Percentiles rank a stretch among this genome's conserved stretches.
Evolutionary conservation across 1,140 invertebrate genomes (phyloP).

Genomic region (Orchestia grillus): DNA sequence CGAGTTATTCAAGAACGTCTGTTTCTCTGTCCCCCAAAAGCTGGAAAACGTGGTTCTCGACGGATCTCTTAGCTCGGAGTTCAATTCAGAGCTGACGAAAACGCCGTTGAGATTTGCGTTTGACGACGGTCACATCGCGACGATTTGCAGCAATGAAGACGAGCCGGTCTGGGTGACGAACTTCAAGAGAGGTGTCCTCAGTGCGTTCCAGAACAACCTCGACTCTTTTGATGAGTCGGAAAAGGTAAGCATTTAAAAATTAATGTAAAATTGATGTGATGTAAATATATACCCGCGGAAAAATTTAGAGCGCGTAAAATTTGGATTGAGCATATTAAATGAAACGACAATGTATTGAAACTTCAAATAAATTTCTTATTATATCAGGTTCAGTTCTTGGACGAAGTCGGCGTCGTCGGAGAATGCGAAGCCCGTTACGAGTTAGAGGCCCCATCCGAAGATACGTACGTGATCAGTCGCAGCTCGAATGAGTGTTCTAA

Average conservation of each 20-base stretch:
- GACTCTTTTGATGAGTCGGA: not conserved
- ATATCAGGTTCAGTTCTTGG: constrained; percentile 60
- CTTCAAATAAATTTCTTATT: not conserved
- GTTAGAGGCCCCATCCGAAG: constrained; percentile 68
- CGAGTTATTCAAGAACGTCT: not conserved
- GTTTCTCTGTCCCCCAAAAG: constrained; percentile 60
- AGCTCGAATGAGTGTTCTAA: not conserved
- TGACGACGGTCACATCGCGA: constrained; percentile 72
- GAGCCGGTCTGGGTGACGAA: constrained; percentile 73
- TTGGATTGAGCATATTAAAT: not conserved
- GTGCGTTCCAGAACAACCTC: constrained; percentile 70
- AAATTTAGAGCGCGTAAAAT: not conserved
- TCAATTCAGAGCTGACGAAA: constrained; percentile 67
- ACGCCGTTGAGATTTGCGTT: constrained; percentile 71
- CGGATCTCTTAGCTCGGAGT: constrained; percentile 67
- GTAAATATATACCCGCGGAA: not conserved
- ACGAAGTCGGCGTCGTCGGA: constrained; percentile 86
- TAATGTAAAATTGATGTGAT: too few relatives aligned
- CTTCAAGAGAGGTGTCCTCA: constrained; percentile 73
- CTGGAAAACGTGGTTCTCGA: constrained; percentile 69
- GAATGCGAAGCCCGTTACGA: constrained; percentile 82
- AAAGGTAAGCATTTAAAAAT: not conserved
- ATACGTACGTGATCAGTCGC: not conserved
- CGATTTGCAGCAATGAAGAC: constrained; percentile 70
- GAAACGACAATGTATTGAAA: not conserved